A percentile compares a stretch with the other conserved stretches of the same genome.
These are phyloP conservation scores for Dromas ardeola DNA, from an alignment of 2,113 vertebrate species.

Conservation along the genomic window DNA sequence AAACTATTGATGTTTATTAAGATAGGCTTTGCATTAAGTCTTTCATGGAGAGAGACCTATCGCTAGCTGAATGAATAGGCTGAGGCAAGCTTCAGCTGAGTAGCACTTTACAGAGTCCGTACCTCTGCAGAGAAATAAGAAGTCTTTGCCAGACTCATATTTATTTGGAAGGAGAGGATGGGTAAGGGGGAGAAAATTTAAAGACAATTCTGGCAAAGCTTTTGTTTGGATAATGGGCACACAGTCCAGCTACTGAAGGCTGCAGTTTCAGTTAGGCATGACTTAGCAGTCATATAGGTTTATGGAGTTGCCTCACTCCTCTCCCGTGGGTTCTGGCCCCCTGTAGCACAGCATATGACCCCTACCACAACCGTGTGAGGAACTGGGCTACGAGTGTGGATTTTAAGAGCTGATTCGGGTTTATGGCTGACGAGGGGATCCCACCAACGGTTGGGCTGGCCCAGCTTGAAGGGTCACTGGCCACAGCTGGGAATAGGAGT, in stretches of 20 bases:
- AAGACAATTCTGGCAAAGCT: not conserved
- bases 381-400: accelerated
- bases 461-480: not conserved
- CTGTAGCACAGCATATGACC: not conserved
- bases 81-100: not conserved
- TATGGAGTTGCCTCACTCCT: not conserved
- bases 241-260: not conserved
- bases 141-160: not conserved
- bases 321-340: accelerated
- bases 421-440: not conserved
- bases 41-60: not conserved
- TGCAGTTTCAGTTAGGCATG: not conserved
- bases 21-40: not conserved
- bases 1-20: not conserved
- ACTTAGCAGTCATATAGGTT: not conserved
- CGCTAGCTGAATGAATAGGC: not conserved
- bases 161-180: not conserved
- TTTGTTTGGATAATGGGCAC: not conserved
- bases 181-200: not conserved
- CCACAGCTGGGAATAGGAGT: not conserved
- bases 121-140: not conserved
- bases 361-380: not conserved
- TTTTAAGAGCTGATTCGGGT: not conserved
- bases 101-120: not conserved
- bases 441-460: not conserved